Percentiles rank a stretch among this genome's conserved stretches.
These are phyloP conservation scores for Muraenolepis orangiensis DNA, from an alignment of 2,797 vertebrate genomes.

Conservation along the genomic window DNA sequence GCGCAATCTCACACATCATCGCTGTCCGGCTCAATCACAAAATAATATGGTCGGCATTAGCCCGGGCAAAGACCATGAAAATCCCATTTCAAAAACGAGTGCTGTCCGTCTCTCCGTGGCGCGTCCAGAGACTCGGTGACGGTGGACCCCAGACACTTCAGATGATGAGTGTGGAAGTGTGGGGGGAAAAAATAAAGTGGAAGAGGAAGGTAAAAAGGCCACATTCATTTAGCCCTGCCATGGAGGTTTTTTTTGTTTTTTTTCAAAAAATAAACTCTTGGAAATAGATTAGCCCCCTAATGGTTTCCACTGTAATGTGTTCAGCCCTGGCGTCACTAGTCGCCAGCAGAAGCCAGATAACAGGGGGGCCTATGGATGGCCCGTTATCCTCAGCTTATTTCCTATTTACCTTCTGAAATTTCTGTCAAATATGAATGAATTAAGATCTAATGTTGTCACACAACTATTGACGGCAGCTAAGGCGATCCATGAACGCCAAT, in stretches of 20 bases:
- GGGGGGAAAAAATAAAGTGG: constrained; percentile 2
- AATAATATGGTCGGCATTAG: constrained; percentile 70
- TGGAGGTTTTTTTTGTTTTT: background rate
- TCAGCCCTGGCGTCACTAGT: background rate
- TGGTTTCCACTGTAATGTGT: background rate
- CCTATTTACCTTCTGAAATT: background rate
- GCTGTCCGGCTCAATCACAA: constrained; percentile 63
- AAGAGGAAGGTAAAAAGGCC: background rate
- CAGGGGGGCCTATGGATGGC: background rate
- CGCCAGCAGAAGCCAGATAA: background rate
- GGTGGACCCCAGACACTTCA: background rate
- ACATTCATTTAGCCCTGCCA: background rate
- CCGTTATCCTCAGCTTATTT: background rate
- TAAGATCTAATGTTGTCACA: background rate
- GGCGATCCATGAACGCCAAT: background rate
- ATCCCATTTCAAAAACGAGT: constrained; percentile 66
- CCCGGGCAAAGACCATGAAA: constrained; percentile 62
- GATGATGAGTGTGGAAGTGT: background rate
- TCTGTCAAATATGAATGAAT: background rate
- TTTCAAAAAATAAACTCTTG: background rate
- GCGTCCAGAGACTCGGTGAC: constrained; percentile 38
- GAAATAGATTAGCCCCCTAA: background rate
- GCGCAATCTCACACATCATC: constrained; percentile 69
- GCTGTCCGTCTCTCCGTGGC: constrained; percentile 34
- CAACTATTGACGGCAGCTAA: background rate